Conservation (phyloP, 2,888 invertebrate species). For the Tromatobia lineatoria region DNA sequence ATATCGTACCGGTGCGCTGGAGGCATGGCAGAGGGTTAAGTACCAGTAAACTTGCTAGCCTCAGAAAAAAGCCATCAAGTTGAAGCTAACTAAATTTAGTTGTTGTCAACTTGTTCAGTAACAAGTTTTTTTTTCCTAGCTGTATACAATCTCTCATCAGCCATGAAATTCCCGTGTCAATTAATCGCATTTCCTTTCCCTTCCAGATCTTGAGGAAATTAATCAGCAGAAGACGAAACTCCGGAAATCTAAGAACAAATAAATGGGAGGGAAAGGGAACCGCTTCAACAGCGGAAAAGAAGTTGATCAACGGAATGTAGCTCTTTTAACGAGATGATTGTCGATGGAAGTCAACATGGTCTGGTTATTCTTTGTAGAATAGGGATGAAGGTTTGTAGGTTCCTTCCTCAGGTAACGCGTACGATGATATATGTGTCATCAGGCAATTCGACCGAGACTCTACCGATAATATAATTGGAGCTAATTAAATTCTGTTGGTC, state of each 20-base stretch:
- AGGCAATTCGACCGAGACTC: background rate
- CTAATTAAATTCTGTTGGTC: too few relatives aligned
- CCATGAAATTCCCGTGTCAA: background rate
- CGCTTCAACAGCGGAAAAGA: background rate
- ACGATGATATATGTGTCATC: too few relatives aligned
- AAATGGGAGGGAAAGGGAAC: background rate
- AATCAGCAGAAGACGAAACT: background rate
- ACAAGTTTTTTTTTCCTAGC: background rate
- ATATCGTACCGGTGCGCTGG: background rate
- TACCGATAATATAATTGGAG: slow-evolving; percentile 7
- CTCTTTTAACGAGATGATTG: background rate
- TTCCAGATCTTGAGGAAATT: background rate
- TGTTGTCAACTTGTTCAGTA: too few relatives aligned
- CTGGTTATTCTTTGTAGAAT: background rate
- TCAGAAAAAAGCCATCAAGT: background rate
- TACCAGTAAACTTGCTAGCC: background rate
- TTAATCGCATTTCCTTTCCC: background rate
- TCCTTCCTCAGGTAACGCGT: too few relatives aligned
- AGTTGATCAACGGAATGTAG: background rate
- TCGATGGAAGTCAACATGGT: background rate
- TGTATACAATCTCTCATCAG: background rate
- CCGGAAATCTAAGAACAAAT: background rate
- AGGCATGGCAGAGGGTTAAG: background rate
- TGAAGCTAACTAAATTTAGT: background rate
- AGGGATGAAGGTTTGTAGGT: too few relatives aligned